These are phyloP conservation scores for Meda fulgida DNA, from an alignment of 2,797 vertebrate species.

Conservation along the genomic window DNA sequence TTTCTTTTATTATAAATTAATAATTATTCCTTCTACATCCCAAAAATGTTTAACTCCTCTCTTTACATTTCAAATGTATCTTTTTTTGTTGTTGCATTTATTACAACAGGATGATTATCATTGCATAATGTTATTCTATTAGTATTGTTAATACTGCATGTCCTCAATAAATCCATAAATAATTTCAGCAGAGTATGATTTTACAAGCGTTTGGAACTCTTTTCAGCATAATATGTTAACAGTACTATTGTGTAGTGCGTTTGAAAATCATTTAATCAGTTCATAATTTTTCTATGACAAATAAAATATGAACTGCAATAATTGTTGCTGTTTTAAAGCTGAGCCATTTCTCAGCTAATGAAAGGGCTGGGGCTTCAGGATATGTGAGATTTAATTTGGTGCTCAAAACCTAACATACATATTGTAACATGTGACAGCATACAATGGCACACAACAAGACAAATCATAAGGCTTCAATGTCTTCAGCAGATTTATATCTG, in stretches of 20 bases:
- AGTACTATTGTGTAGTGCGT: background rate
- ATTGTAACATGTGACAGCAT: conserved; percentile 1
- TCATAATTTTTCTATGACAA: background rate
- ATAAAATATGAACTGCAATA: background rate
- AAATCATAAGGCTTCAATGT: background rate
- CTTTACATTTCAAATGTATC: background rate
- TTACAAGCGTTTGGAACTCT: background rate
- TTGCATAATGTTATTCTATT: background rate
- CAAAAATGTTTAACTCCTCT: background rate
- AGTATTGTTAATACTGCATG: background rate
- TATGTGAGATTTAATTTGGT: conserved; percentile 37
- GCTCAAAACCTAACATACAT: conserved; percentile 35
- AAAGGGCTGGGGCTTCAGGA: background rate
- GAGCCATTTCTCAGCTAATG: background rate
- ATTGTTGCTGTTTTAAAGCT: background rate
- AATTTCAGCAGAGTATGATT: background rate
- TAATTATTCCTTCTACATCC: background rate
- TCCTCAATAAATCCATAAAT: background rate
- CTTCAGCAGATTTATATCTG: conserved; percentile 20
- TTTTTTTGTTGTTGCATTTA: background rate
- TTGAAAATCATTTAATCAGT: background rate
- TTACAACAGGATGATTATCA: background rate
- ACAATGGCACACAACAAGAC: conserved; percentile 22
- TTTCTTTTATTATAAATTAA: too few species aligned
- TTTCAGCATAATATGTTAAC: background rate